Conservation (phyloP, 2,797 vertebrate genomes). For the Choloepus didactylus region DNA sequence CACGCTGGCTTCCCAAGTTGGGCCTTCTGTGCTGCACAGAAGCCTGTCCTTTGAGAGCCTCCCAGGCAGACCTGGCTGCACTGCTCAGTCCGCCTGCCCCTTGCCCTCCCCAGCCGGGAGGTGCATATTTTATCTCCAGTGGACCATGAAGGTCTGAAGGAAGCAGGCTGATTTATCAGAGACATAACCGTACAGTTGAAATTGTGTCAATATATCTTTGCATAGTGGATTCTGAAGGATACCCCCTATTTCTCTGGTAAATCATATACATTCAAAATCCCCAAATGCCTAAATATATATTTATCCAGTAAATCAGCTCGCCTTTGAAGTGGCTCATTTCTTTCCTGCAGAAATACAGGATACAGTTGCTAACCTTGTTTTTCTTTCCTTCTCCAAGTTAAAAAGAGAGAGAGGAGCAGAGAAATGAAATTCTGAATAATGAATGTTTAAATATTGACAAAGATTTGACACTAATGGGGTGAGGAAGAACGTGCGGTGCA, state of each 20-base stretch:
- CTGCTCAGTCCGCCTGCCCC: conserved; percentile 17
- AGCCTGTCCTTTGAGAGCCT: neutral
- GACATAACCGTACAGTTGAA: conserved; percentile 75
- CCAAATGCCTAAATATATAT: conserved; percentile 85
- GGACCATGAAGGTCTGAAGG: conserved; percentile 79
- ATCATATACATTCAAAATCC: conserved; percentile 83
- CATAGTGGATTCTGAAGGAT: conserved; percentile 79
- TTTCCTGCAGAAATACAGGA: conserved; percentile 71
- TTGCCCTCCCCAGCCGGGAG: conserved; percentile 32
- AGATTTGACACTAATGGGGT: conserved; percentile 79
- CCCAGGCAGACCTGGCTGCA: neutral
- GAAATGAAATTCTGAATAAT: conserved; percentile 83
- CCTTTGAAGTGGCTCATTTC: conserved; percentile 81
- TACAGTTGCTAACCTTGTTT: conserved; percentile 79
- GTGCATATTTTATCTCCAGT: conserved; percentile 73
- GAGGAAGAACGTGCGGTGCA: conserved; percentile 16
- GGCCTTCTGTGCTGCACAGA: neutral
- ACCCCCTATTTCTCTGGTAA: conserved; percentile 80
- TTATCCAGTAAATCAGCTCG: conserved; percentile 83
- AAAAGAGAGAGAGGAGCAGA: neutral
- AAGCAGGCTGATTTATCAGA: conserved; percentile 81
- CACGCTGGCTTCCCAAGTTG: neutral
- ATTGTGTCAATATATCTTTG: conserved; percentile 84
- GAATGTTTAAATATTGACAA: conserved; percentile 84
- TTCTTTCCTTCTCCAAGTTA: conserved; percentile 63